Evolutionary conservation across 2,888 invertebrate genomes (phyloP).

Genomic region (Diaprepes abbreviatus): DNA sequence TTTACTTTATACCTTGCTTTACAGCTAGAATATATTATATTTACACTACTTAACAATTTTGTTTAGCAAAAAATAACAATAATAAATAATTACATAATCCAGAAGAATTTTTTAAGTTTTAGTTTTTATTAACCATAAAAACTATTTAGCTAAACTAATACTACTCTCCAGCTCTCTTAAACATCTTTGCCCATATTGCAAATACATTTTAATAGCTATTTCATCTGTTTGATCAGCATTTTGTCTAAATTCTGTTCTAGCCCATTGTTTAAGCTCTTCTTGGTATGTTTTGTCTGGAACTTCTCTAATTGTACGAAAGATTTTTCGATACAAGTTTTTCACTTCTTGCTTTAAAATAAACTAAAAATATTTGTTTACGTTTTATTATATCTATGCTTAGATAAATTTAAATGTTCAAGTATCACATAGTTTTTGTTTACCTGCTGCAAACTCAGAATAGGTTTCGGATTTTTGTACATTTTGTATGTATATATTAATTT

Average conservation of each 20-base stretch:
- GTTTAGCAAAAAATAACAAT: too few relatives aligned
- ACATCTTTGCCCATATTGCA: slow-evolving; percentile 79
- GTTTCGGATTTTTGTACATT: slow-evolving; percentile 54
- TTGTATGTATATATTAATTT: too few relatives aligned
- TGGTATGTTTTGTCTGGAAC: slow-evolving; percentile 77
- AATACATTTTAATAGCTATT: slow-evolving; percentile 77
- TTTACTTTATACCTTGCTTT: too few relatives aligned
- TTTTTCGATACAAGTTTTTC: slow-evolving; percentile 80
- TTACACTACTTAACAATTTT: too few relatives aligned
- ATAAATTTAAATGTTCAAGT: too few relatives aligned
- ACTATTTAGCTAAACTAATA: slow-evolving; percentile 72
- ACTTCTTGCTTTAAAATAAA: slow-evolving; percentile 86
- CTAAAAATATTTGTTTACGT: slow-evolving; percentile 68
- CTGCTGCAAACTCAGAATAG: slow-evolving; percentile 73
- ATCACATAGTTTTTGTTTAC: slow-evolving; percentile 67
- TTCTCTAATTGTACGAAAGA: slow-evolving; percentile 77
- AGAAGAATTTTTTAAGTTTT: too few relatives aligned
- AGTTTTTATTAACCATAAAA: too few relatives aligned
- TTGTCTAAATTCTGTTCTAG: slow-evolving; percentile 79
- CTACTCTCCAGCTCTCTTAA: slow-evolving; percentile 78
- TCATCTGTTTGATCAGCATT: slow-evolving; percentile 82
- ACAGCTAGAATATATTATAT: too few relatives aligned
- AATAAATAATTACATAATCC: too few relatives aligned
- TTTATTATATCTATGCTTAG: too few relatives aligned
- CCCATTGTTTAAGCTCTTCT: slow-evolving; percentile 80